Evolutionary conservation across 1,140 invertebrate genomes (phyloP), one percentile per base, ranked within the genome.

Genomic region (Globodera ellingtonae): DNA sequence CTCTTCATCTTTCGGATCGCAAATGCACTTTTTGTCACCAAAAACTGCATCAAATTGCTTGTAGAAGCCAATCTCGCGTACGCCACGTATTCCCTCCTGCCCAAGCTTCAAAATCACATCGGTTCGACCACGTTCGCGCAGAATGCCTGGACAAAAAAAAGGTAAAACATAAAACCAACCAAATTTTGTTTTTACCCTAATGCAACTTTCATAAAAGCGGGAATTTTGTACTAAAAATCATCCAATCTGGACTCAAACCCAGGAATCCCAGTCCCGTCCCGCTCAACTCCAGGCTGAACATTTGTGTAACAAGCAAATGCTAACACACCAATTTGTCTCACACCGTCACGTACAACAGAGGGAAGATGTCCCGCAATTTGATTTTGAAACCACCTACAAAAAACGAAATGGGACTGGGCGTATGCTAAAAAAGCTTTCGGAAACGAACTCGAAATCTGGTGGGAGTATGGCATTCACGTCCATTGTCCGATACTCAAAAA

Each of bases 131-230:
- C 24, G 65, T 71, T 74, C 70, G 35, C 80, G 79, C 24, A 67
- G 44, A 77, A 80, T 72, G 24, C 65, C 67, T 75, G 69, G 72
- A 84, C 35, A 70, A 65, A 80, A 62, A 73, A 74, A 72, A 35
- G 35, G 46, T 72, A 4, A 35, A 35, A 72, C 3, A 18, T 71
- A 4, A n/a, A 72, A 44, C 52, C 21, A 8, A n/a, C 24, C 75
- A 79, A 24, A 59, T 76, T 35, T 35, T 35, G 35, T 35, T 35
- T 35, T 35, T 35, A 35, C 35, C 1, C 35, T 35, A 35, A 24
- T 35, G 35, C 35, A 35, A 35, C 3, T 35, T 35, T 35, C 35
- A 2, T 35, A 35, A 35, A 70, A 13, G 89, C 87, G 88, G 62
- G 50, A 50, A 50, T 8, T 7, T n/a, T 52, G 50, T 9, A 4